phyloP scores from a whole-genome alignment of 2,797 vertebrate genomes.

The Heliangelus exortis region DNA sequence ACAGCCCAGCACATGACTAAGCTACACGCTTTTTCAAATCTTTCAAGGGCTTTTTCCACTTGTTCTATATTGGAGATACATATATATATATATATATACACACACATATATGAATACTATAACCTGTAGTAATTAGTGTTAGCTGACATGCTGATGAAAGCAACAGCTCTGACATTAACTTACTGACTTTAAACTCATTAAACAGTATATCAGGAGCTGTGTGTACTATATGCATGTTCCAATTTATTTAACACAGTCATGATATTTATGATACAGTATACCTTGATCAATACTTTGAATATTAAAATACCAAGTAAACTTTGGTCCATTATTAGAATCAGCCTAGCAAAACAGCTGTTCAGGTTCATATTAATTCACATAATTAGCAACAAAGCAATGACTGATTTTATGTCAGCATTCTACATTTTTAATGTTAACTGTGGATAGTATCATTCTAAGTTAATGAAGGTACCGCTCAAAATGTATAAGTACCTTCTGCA shows the following conservation, averaged over 20 bases:
- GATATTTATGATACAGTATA: background rate
- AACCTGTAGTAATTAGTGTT: conserved; percentile 2
- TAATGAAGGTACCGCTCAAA: background rate
- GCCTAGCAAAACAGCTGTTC: background rate
- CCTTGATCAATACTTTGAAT: background rate
- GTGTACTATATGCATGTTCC: background rate
- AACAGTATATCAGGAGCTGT: background rate
- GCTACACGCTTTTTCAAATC: background rate
- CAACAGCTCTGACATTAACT: background rate
- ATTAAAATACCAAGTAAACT: background rate
- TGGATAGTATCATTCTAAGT: background rate
- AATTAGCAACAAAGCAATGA: background rate
- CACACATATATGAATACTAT: background rate
- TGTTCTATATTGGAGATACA: background rate
- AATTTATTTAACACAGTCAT: background rate
- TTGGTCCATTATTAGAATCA: background rate
- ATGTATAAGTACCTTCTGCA: conserved; percentile 1
- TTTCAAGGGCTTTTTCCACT: background rate
- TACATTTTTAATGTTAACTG: background rate
- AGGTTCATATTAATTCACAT: background rate
- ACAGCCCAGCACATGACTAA: background rate
- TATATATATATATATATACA: too few relatives aligned
- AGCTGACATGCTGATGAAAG: background rate
- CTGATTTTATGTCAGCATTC: background rate
- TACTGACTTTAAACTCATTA: conserved; percentile 22